Base-by-base conservation (phyloP, 2,113 vertebrate species). In the Dissostichus mawsoni region DNA sequence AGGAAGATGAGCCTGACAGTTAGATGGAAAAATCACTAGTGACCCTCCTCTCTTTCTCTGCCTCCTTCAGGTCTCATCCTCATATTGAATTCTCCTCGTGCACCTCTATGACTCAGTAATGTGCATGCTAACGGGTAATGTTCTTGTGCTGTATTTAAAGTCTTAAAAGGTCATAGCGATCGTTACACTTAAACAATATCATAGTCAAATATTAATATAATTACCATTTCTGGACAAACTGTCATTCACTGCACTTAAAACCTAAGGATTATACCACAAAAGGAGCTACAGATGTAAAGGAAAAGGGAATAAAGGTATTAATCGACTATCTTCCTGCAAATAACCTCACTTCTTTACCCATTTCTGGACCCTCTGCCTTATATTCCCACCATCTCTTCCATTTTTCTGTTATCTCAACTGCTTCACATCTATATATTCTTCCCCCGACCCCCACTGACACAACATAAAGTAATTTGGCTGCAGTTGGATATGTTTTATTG, bases 391-490 rank as follows among this genome's bases (percentile, higher is more conserved):
- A 18, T 50, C 33, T 65, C 18, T 18, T 58, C 61, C 50, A 44
- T 44, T 45, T 3, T 45, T 29, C 59, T 48, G 9, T 50, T 57
- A 66, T 69, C 57, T 51, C 23, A 44, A 11, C 50, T 20, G 48
- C 68, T 64, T 74, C 36, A 20, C 25, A 25, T 1, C 47, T 6
- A 12, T 23, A 55, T 59, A 52, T 59, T 25, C 1, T 3, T 50
- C 71, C 48, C 36, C 64, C 36, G 58, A 69, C 65, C 63, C 64
- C 48, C 25, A 29, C 66, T 69, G 79, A 80, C 63, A 74, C 51
- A 58, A 50, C 74, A 25, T 64, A 53, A 78, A 86, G 81, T 78
- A 0, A 85, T 87, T 89, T 78, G 67, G 61, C 76, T 63, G 84
- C 79, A 69, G 47, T 74, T 88, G 65, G 56, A 84, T 63, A 69